Base-by-base conservation (phyloP, 2,113 vertebrate genomes). In the Mustela lutreola region DNA sequence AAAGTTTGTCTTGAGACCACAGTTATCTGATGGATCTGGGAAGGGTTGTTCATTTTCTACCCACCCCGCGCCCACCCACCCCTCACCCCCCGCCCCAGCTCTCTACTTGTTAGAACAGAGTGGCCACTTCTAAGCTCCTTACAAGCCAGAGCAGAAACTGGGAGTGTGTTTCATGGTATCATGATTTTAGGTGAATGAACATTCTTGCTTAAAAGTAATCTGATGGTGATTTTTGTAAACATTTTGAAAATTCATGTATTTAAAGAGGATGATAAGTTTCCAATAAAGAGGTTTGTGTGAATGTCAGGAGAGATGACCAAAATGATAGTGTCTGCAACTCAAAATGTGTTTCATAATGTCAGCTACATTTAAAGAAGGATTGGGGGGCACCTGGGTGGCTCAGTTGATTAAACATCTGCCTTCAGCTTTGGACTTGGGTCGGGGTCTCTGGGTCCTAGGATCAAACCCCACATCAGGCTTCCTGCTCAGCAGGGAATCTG, bases 211-310 rank as follows among this genome's bases (percentile, higher is more conserved):
- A 80, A n/a, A 95, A 63, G 16, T 48, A 94, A 80, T 83, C 28
- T 76, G 45, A 53, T 75, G 86, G 7, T 91, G 7, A 50, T 45
- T 97, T 92, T 94, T 86, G 26, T 22, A 28, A 85, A 14, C 48
- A 91, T 70, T 78, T 92, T 83, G 56, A 79, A 96, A 97, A 90
- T 0, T 0, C 12, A 21, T 15, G 0, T 82, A 58, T 91, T 97
- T 97, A 76, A 45, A 33, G 90, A 92, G 7, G 4, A 76, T 31
- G 58, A 11, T n/a, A 58, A 9, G 22, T 63, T 70, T 78, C 26
- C 11, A 65, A 2, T 50, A 53, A 56, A 93, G 11, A 48, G 11
- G 33, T 92, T 83, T 96, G 50, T 91, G 50, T 93, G 80, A 75
- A 48, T 11, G 5, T 96, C 4, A 21, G 88, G 16, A 65, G 28